Conservation (phyloP, 2,888 invertebrate genomes). For the Phortica okadai region DNA sequence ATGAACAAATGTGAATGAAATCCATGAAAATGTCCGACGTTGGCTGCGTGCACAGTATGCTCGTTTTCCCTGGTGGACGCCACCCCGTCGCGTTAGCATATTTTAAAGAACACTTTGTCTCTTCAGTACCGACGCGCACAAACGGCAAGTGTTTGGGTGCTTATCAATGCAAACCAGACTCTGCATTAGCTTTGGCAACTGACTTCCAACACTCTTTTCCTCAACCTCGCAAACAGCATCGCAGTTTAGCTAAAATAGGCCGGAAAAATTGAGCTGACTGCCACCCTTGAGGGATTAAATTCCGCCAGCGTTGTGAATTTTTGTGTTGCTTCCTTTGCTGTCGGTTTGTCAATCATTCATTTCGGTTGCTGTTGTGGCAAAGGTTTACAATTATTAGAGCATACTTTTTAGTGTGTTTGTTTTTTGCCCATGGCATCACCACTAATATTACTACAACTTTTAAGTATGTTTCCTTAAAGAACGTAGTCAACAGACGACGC, state of each 20-base stretch:
- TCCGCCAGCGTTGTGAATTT: conserved; percentile 54
- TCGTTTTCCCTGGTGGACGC: neutral
- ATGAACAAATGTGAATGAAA: neutral
- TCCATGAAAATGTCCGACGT: neutral
- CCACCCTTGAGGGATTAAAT: conserved; percentile 71
- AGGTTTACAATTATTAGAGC: conserved; percentile 34
- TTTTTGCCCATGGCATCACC: conserved; percentile 32
- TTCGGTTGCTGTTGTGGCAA: neutral
- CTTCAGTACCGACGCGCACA: neutral
- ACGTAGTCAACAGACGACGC: conserved; percentile 64
- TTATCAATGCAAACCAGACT: conserved; percentile 71
- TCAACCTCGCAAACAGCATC: neutral
- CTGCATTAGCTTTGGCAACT: conserved; percentile 49
- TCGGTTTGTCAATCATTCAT: neutral
- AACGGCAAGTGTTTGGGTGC: conserved; percentile 50
- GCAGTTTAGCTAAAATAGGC: no score
- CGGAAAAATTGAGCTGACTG: conserved; percentile 35
- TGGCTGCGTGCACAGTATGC: neutral
- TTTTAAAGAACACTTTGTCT: conserved; percentile 35
- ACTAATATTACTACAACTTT: no score
- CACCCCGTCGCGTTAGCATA: conserved; percentile 26
- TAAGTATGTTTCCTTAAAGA: conserved; percentile 56
- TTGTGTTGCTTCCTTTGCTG: neutral
- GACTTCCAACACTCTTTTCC: neutral
- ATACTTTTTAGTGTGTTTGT: conserved; percentile 52